These are phyloP conservation scores for Lithophane socia DNA, from an alignment of 2,888 invertebrate genomes.

Conservation along the genomic window DNA sequence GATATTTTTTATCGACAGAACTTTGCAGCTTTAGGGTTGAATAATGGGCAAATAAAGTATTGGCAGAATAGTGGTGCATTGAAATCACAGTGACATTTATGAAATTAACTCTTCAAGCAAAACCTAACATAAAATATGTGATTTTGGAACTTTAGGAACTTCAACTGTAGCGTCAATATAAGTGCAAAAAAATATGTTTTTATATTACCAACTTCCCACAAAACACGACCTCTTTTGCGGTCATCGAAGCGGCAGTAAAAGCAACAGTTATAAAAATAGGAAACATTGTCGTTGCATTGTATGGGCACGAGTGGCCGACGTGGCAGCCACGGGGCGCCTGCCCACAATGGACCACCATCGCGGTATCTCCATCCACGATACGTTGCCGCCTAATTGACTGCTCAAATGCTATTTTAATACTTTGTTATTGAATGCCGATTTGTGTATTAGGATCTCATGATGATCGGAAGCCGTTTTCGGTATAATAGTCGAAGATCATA, in stretches of 20 bases:
- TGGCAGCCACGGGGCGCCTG: conserved; percentile 80
- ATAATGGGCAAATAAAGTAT: conserved; percentile 43
- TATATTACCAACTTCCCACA: conserved; percentile 83
- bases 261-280: conserved; percentile 87
- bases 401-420: conserved; percentile 89
- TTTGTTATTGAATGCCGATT: conserved; percentile 83
- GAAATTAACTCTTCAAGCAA: not conserved
- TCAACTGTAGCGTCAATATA: not conserved
- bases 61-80: conserved; percentile 28
- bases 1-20: conserved; percentile 70
- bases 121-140: not conserved
- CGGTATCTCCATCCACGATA: conserved; percentile 89
- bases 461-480: conserved; percentile 61
- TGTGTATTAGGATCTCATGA: conserved; percentile 61
- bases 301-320: conserved; percentile 76
- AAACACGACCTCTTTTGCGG: conserved; percentile 80
- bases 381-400: conserved; percentile 89
- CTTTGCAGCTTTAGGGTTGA: conserved; percentile 68
- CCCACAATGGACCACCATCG: conserved; percentile 89
- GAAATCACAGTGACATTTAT: not conserved
- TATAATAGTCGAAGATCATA: conserved; percentile 63
- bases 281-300: conserved; percentile 85
- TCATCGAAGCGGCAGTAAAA: conserved; percentile 85
- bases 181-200: conserved; percentile 46
- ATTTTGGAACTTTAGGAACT: not conserved